Evolutionary conservation across 2,888 invertebrate genomes (phyloP), one percentile per base, ranked within the genome.

Genomic region (Choristoneura rosaceana): DNA sequence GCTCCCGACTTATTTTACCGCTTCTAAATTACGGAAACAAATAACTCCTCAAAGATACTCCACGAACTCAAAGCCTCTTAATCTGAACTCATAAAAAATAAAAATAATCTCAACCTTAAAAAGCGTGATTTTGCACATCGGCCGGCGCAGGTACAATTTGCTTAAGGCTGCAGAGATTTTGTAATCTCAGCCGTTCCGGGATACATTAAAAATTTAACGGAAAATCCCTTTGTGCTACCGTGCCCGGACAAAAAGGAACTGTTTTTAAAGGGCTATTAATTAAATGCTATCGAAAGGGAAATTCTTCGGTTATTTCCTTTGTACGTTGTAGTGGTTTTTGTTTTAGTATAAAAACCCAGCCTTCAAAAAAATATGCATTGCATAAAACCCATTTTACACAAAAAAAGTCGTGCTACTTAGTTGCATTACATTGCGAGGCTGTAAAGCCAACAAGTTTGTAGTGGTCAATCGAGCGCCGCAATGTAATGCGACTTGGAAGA

Each of bases 191-290:
- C 60, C 17, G 43, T 55, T 67, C 47, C 45, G 34, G 71, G 58
- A 62, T 58, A 71, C 71, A 71, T 71, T 67, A 71, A 71, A 71
- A 71, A 71, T 62, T 71, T 50, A 62, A 47, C 61, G 15, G 62
- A 55, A 71, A 71, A 67, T 58, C 67, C 67, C 71, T 71, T 71
- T 71, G 61, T 62, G 66, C 62, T 47, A 38, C 55, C n/a, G 45
- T 38, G 52, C 45, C 8, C 12, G 14, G n/a, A 55, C 55, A 55
- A 25, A 55, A 4, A 12, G 17, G 61, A 66, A 45, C 41, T 61
- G 61, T 15, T 17, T 43, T 66, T 71, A 61, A 66, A 60, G 33
- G 17, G 67, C 67, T 55, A 66, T 67, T 71, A 67, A 67, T 67
- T 67, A 71, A 67, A 71, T 61, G 62, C 17, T 67, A 63, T 58